A percentile compares a stretch with the other conserved stretches of the same genome.
phyloP scores from a whole-genome alignment of 2,113 vertebrate species.

The Rutilus rutilus region DNA sequence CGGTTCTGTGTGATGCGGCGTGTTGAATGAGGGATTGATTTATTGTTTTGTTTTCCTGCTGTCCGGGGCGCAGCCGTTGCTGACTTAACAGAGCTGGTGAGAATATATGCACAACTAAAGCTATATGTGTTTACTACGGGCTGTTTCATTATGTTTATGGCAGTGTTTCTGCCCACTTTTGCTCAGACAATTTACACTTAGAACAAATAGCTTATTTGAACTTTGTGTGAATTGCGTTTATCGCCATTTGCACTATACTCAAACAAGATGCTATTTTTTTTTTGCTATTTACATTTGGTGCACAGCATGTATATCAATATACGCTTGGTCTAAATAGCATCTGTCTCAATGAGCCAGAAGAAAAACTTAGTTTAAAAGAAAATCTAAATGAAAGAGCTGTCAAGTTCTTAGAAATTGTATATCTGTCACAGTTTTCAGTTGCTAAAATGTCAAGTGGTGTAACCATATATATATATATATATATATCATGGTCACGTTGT shows the following conservation, averaged over 20 bases:
- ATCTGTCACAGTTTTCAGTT: neutral
- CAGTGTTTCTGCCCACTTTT: neutral
- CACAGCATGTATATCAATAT: neutral
- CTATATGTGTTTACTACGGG: neutral
- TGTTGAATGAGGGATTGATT: neutral
- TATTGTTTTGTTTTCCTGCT: slow-evolving; percentile 7
- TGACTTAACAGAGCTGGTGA: neutral
- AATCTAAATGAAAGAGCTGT: neutral
- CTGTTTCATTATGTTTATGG: neutral
- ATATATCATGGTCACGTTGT: too few species aligned
- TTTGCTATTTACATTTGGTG: neutral
- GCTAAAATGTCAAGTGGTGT: neutral
- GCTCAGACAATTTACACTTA: neutral
- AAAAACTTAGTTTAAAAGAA: neutral
- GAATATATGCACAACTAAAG: neutral
- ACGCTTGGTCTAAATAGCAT: neutral
- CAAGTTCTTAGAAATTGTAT: neutral
- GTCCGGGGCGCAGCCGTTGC: neutral
- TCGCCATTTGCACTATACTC: neutral
- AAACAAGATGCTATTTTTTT: neutral
- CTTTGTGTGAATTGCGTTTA: neutral
- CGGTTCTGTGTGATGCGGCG: neutral
- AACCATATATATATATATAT: neutral
- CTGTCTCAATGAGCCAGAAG: neutral
- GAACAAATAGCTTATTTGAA: neutral